Evolutionary conservation across 92 coral and sea anemone species (phyloP), one percentile per base, ranked within the genome.

Genomic region (Heliopora coerulea): DNA sequence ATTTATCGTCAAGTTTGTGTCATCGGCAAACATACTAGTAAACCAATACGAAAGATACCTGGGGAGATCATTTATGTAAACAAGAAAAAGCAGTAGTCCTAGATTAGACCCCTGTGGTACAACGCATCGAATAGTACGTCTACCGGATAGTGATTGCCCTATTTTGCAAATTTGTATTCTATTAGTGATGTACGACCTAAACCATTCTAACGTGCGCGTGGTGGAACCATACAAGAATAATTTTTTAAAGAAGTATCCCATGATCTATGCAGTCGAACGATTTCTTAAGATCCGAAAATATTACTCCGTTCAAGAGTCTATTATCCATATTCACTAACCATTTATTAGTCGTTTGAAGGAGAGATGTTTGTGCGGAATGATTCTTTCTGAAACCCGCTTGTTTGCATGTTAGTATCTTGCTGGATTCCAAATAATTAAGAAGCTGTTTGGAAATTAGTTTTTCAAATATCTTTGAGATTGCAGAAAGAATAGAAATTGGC

Each of bases 321-420:
- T 50, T 50, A 23, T 50, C 58, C 3, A 17, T 17, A 50, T 50
- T 50, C 3, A 5, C n/a, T 4, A 4, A 17, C 3, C 6, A 50
- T 3, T 50, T 17, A 50, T 50, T 23, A 17, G 21, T 50, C n/a
- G 26, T 4, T 4, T 50, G 58, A 3, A 50, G 5, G 3, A 50
- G 26, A 20, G 64, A 59, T 37, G 82, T 64, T 31, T 64, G 10
- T 28, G 73, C 65, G 28, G 82, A 54, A 62, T 76, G 81, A 21
- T 54, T 12, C 1, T 59, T 29, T 23, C 81, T 4, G 11, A 37
- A 37, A 37, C 42, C 42, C 4, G 42, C 4, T 11, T 37, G 42
- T 4, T 37, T 37, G 34, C 9, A 65, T 59, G 40, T 59, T 72
- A 0, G 78, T 6, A 76, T 63, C 0, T 24, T 39, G 35, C 23